Conservation (phyloP, 2,113 vertebrate species). For the Nyctereutes procyonoides region DNA sequence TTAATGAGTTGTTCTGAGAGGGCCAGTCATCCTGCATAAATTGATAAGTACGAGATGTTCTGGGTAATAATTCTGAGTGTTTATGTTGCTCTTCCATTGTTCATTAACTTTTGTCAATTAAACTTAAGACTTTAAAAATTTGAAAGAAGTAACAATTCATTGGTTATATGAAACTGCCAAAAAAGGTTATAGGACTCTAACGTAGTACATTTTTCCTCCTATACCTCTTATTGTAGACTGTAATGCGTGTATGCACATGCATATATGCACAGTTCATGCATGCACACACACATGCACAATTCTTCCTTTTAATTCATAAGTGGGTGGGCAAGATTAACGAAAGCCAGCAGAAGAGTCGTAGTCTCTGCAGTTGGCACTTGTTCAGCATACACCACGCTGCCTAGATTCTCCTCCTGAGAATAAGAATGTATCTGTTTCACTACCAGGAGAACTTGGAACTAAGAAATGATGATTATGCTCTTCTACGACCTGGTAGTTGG, state of each 20-base stretch:
- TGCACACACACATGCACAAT: neutral
- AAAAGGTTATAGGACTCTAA: neutral
- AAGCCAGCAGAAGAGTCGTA: too few relatives aligned
- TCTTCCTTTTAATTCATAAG: neutral
- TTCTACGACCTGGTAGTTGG: neutral
- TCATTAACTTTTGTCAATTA: slow-evolving; percentile 50
- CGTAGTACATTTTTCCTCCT: neutral
- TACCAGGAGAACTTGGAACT: neutral
- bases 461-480: neutral
- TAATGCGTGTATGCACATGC: accelerated
- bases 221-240: neutral
- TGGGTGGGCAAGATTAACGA: neutral
- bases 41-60: slow-evolving; percentile 21
- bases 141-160: slow-evolving; percentile 37
- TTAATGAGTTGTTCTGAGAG: slow-evolving; percentile 78
- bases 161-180: neutral
- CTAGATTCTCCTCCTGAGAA: neutral
- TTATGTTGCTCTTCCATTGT: slow-evolving; percentile 67
- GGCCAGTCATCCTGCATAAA: neutral
- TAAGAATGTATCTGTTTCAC: neutral
- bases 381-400: accelerated
- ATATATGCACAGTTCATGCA: neutral
- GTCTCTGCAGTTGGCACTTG: neutral
- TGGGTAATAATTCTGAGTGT: slow-evolving; percentile 66
- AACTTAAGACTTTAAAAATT: slow-evolving; percentile 29